Percentiles rank a stretch among this genome's conserved stretches.
Conservation (phyloP, 2,888 invertebrate genomes). For the Drosophila prostipennis region DNA sequence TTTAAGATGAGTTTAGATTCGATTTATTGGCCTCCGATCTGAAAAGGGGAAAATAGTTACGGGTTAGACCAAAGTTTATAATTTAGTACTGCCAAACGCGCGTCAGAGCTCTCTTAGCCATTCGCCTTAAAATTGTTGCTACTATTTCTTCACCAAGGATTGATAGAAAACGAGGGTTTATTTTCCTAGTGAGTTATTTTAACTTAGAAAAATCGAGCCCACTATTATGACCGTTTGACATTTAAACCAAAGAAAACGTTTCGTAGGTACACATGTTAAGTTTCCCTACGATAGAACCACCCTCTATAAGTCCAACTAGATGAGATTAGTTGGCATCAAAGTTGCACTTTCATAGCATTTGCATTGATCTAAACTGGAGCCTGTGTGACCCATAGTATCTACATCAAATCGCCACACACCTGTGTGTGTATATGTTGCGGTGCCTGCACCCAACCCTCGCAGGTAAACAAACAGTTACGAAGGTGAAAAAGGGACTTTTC, state of each 20-base stretch:
- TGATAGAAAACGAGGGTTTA: neutral
- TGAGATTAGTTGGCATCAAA: neutral
- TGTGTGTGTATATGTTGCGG: conserved; percentile 10
- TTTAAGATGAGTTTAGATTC: conserved; percentile 30
- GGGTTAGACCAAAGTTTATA: no score
- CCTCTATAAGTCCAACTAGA: neutral
- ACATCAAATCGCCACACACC: conserved; percentile 37
- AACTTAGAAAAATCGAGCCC: no score
- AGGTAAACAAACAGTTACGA: conserved; percentile 55
- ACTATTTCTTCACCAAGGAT: no score
- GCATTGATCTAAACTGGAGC: neutral
- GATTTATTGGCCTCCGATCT: conserved; percentile 51
- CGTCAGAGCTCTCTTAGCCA: no score
- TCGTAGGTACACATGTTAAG: neutral
- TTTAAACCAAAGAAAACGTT: neutral
- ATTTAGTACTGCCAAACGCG: no score
- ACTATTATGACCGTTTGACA: neutral
- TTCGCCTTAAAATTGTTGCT: no score
- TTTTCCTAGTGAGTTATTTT: neutral
- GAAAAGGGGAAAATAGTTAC: conserved; percentile 35
- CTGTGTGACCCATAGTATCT: conserved; percentile 24
- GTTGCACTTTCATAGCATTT: conserved; percentile 1
- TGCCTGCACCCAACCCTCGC: conserved; percentile 42
- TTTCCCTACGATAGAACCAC: no score
- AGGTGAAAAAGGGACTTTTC: conserved; percentile 4